Conservation (phyloP, 2,797 vertebrate species). For the Emys orbicularis region DNA sequence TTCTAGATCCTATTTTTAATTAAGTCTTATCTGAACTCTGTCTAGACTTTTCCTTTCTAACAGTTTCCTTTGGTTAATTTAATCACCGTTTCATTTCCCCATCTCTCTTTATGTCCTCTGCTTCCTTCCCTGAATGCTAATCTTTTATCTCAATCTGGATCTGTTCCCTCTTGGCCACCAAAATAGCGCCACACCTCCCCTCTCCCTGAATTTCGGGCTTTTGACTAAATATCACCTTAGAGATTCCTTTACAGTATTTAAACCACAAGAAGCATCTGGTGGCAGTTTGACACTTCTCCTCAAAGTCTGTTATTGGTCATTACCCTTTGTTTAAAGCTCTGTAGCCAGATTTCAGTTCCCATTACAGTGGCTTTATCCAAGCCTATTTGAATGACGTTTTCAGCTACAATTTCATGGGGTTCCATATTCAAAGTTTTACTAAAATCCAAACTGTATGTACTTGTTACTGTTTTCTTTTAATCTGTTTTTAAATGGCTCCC, state of each 20-base stretch:
- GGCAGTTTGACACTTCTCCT: neutral
- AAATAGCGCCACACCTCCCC: neutral
- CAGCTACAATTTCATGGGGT: neutral
- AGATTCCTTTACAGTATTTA: neutral
- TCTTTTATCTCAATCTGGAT: neutral
- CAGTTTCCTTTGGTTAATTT: neutral
- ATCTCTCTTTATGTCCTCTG: neutral
- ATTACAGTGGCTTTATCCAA: neutral
- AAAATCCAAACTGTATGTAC: neutral
- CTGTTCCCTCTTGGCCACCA: neutral
- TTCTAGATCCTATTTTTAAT: neutral
- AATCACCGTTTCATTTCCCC: neutral
- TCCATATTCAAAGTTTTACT: neutral
- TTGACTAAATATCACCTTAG: neutral
- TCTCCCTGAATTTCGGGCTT: neutral
- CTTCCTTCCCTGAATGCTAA: neutral
- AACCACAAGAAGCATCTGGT: neutral
- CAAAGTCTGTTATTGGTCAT: neutral
- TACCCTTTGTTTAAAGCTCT: neutral
- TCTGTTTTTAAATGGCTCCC: neutral
- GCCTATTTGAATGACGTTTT: neutral
- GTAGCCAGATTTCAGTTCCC: neutral
- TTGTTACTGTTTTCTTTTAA: neutral
- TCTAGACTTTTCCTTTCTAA: neutral
- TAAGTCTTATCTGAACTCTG: neutral